These are phyloP conservation scores for Leucophenga maculata DNA, from an alignment of 2,888 invertebrate genomes.

Conservation along the genomic window DNA sequence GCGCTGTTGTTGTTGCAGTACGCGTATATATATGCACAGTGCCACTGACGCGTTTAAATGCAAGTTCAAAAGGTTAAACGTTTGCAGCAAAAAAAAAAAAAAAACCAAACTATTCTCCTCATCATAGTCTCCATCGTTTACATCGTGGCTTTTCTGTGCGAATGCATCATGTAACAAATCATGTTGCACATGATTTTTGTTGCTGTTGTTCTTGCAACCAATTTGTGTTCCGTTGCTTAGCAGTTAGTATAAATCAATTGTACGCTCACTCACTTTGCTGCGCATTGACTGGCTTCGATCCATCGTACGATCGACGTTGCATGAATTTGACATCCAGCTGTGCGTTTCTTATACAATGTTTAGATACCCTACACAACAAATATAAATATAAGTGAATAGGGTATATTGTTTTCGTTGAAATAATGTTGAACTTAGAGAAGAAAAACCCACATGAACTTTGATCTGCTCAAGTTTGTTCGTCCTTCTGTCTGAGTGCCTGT, in stretches of 20 bases:
- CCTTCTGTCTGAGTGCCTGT: no score
- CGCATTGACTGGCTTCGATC: constrained; percentile 20
- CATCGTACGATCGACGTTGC: constrained; percentile 31
- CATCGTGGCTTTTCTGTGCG: constrained; percentile 50
- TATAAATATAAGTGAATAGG: no score
- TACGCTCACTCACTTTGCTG: constrained; percentile 30
- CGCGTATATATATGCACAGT: not conserved
- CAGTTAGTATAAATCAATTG: constrained; percentile 67
- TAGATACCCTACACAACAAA: no score
- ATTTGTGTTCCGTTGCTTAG: constrained; percentile 66
- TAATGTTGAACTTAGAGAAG: no score
- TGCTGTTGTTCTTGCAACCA: constrained; percentile 43
- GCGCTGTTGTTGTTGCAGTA: constrained; percentile 21
- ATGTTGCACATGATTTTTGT: constrained; percentile 36
- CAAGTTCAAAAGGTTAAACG: constrained; percentile 67
- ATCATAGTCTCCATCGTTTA: no score
- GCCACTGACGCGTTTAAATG: constrained; percentile 27
- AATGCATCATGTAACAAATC: constrained; percentile 62
- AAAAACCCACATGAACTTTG: no score
- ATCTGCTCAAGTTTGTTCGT: no score
- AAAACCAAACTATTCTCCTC: not conserved
- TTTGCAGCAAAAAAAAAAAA: constrained; percentile 35
- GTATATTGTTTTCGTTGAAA: no score
- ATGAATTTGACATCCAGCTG: constrained; percentile 65
- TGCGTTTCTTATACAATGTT: constrained; percentile 42